These are phyloP conservation scores for Mallateleia sp. DNA, from an alignment of 2,888 invertebrate species.

Conservation along the genomic window DNA sequence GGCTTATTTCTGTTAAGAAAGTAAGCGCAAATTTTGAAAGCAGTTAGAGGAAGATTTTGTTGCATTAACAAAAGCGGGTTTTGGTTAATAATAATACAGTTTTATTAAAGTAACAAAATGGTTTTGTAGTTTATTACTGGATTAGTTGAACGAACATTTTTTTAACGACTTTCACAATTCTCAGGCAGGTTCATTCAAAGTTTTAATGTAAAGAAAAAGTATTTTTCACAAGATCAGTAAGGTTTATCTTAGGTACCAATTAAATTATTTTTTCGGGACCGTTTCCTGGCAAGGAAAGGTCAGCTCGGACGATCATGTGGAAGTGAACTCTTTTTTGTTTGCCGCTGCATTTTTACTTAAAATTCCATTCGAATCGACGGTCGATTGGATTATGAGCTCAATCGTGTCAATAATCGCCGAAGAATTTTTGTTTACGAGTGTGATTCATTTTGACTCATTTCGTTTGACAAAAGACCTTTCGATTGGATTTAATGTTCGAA, in stretches of 20 bases:
- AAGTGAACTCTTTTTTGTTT: too few relatives aligned
- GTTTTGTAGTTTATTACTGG: too few relatives aligned
- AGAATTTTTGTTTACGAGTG: too few relatives aligned
- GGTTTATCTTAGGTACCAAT: slow-evolving; percentile 71
- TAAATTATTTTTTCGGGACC: background rate
- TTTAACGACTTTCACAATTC: slow-evolving; percentile 56
- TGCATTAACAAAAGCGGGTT: slow-evolving; percentile 26
- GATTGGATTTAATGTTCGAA: background rate
- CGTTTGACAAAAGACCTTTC: background rate
- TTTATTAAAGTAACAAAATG: slow-evolving; percentile 12
- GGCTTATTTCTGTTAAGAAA: too few relatives aligned
- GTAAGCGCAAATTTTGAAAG: too few relatives aligned
- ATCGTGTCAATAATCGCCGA: too few relatives aligned
- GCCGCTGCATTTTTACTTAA: background rate
- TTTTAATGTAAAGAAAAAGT: slow-evolving; percentile 16
- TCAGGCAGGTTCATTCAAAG: slow-evolving; percentile 53
- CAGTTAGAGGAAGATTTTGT: too few relatives aligned
- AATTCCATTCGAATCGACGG: background rate
- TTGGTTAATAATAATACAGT: too few relatives aligned
- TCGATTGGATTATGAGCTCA: slow-evolving; percentile 3
- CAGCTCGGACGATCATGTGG: slow-evolving; percentile 35
- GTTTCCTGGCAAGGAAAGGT: slow-evolving; percentile 1
- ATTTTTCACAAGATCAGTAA: slow-evolving; percentile 48
- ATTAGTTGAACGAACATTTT: background rate
- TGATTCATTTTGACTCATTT: too few relatives aligned